phyloP scores from a whole-genome alignment of 2,113 vertebrate genomes.

The Menidia beryllina region DNA sequence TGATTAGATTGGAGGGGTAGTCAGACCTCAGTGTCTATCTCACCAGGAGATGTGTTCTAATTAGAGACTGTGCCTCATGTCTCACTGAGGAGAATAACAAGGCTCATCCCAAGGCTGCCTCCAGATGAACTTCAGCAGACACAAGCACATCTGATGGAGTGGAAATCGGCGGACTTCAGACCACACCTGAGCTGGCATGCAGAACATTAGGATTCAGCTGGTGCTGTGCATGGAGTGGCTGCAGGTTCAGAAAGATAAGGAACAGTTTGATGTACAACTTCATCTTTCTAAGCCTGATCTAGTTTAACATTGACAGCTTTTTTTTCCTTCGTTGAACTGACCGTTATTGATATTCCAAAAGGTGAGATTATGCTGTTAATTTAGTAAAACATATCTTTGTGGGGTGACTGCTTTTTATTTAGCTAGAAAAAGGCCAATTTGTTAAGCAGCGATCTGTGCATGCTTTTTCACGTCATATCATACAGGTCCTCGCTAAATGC shows the following conservation, averaged over 20 bases:
- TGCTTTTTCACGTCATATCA: too few species aligned
- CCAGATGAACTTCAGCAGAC: conserved; percentile 51
- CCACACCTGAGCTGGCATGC: conserved; percentile 55
- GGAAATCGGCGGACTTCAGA: conserved; percentile 46
- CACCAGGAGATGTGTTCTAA: conserved; percentile 77
- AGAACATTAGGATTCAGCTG: conserved; percentile 31
- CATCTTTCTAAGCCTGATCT: not conserved
- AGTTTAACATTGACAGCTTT: not conserved
- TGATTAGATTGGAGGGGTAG: conserved; percentile 63
- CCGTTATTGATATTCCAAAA: not conserved
- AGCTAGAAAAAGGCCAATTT: too few species aligned
- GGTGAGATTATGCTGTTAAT: not conserved
- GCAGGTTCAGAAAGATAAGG: not conserved
- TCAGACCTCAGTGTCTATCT: conserved; percentile 60
- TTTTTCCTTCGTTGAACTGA: not conserved
- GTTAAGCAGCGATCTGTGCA: too few species aligned
- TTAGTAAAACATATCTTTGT: not conserved
- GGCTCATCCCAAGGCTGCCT: conserved; percentile 57
- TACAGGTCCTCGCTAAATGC: too few species aligned
- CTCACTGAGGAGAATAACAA: conserved; percentile 72
- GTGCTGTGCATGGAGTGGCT: not conserved
- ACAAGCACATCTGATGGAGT: conserved; percentile 54
- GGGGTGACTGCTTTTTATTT: not conserved
- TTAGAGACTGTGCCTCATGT: conserved; percentile 64
- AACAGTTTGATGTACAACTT: too few species aligned